Percentiles rank a stretch among this genome's conserved stretches.
Conservation (phyloP, 2,113 vertebrate genomes). For the Recurvirostra avosetta region DNA sequence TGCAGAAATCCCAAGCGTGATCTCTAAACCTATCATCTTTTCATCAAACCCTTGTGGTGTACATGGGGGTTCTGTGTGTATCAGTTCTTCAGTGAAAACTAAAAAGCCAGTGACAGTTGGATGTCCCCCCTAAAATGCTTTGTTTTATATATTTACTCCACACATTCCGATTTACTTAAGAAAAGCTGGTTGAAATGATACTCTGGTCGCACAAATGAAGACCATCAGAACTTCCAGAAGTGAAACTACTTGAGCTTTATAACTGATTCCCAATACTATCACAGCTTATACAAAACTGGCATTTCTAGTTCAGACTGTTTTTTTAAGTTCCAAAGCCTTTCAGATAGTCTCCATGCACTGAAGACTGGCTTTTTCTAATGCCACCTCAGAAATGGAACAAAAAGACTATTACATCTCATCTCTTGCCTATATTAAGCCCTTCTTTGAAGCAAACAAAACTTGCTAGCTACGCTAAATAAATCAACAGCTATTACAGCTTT, state of each 20-base stretch:
- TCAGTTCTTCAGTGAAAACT: background rate
- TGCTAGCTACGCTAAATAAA: constrained; percentile 21
- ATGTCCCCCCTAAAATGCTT: background rate
- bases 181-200: background rate
- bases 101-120: background rate
- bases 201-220: background rate
- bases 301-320: background rate
- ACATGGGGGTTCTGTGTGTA: background rate
- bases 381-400: background rate
- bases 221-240: background rate
- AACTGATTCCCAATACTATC: background rate
- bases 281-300: background rate
- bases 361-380: background rate
- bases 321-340: constrained; percentile 13
- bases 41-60: background rate
- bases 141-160: background rate
- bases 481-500: constrained; percentile 34
- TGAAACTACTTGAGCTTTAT: background rate
- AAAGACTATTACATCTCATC: background rate
- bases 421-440: background rate
- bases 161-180: background rate
- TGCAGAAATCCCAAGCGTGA: background rate
- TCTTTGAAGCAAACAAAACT: constrained; percentile 38
- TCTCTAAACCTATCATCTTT: background rate
- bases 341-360: background rate